Evolutionary conservation across 2,797 vertebrate genomes (phyloP), one percentile per base, ranked within the genome.

Genomic region (Notamacropus eugenii): DNA sequence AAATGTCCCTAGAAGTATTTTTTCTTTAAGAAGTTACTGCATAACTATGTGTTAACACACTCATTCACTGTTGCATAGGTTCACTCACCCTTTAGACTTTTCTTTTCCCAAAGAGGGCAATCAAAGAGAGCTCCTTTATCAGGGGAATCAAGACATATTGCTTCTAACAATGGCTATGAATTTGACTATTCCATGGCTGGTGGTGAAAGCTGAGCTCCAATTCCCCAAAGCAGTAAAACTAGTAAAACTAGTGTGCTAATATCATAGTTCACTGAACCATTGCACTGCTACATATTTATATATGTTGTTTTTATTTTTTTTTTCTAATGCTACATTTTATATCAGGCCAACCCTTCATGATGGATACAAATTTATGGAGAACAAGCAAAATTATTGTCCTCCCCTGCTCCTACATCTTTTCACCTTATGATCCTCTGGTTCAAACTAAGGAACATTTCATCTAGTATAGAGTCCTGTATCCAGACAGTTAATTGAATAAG

Each of bases 251-350:
- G n/a, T 82, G 40, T 52, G 55, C 62, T 82, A 54, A 87, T 87
- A 87, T 56, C 54, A 82, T 92, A 94, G 59, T 87, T 94, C 93
- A 94, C 46, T 91, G 91, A 94, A 55, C 62, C 62, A 57, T 28
- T 94, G 91, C 55, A 40, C 58, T 55, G n/a, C 62, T 67, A 87
- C 62, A 57, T 94, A 54, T 82, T 94, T 92, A 57, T 87, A 58
- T 87, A 28, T 92, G 57, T 34, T 11, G 52, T 91, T 55, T 31
- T 91, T 31, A 29, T 52, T 91, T 91, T 91, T 91, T 91, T 5
- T 28, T 12, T 13, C 56, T 82, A 87, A 56, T 92, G 28, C 22
- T 57, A 46, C 29, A 50, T 74, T 57, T 82, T 92, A 8, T 92
- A 92, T 50, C 29, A 56, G n/a, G 55, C 55, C 54, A 56, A 8